Evolutionary conservation across 2,888 invertebrate genomes (phyloP).

Genomic region (Drosophila paracracens): DNA sequence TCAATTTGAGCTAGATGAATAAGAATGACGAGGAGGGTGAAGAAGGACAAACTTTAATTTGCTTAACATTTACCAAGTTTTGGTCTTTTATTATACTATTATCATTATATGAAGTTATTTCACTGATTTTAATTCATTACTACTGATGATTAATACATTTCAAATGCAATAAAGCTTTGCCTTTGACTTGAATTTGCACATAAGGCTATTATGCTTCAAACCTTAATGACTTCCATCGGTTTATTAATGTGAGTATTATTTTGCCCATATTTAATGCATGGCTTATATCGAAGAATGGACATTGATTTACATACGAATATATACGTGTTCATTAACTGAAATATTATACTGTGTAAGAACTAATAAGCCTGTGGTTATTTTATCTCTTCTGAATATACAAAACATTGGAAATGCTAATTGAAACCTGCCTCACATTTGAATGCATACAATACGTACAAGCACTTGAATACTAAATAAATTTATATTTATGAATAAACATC

Average conservation of each 20-base stretch:
- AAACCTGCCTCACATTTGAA: neutral
- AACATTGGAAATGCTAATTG: neutral
- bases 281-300: neutral
- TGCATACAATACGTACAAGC: neutral
- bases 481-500: conserved; percentile 2
- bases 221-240: neutral
- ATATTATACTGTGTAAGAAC: neutral
- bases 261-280: neutral
- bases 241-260: neutral
- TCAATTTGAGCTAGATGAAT: neutral
- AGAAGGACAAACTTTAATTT: neutral
- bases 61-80: neutral
- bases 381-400: neutral
- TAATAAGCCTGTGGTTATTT: neutral
- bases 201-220: neutral
- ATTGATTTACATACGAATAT: neutral
- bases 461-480: neutral
- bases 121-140: neutral
- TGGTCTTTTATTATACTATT: neutral
- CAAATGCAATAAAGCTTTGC: neutral
- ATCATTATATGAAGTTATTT: neutral
- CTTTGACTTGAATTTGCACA: neutral
- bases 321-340: neutral
- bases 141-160: neutral
- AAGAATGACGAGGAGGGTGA: neutral